Evolutionary conservation across 2,888 invertebrate genomes (phyloP).

Genomic region (Gryllus longicercus): DNA sequence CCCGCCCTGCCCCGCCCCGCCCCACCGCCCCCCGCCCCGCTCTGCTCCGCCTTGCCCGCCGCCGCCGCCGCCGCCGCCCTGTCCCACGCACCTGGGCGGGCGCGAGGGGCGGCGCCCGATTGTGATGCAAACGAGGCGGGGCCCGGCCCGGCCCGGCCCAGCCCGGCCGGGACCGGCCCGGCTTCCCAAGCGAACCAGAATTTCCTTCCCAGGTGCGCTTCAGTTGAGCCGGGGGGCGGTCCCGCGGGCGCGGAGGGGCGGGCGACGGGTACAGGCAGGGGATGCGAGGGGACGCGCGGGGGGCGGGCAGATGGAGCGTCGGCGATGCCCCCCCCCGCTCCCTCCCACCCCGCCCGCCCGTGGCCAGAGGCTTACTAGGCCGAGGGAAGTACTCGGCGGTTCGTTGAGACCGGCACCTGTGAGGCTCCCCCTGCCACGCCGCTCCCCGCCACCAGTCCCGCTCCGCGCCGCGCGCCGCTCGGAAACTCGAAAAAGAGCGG

Average conservation of each 20-base stretch:
- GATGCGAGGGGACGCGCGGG: neutral
- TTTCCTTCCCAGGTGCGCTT: conserved; percentile 8
- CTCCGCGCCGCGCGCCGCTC: neutral
- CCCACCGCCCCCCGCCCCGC: too few species aligned
- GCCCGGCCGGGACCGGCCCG: neutral
- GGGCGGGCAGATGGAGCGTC: conserved; percentile 1
- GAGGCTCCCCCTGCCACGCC: neutral
- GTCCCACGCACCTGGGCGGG: conserved; percentile 21
- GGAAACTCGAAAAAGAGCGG: neutral
- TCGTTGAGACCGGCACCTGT: conserved; percentile 5
- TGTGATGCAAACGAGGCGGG: conserved; percentile 35
- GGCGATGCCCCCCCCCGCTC: too few species aligned
- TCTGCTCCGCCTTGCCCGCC: neutral
- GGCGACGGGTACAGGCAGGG: neutral
- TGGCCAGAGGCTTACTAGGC: neutral
- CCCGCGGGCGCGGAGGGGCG: neutral
- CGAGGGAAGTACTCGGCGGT: neutral
- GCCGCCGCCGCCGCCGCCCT: neutral
- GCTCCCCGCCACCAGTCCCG: neutral
- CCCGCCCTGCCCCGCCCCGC: too few species aligned
- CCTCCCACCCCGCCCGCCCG: neutral
- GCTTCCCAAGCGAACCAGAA: conserved; percentile 17
- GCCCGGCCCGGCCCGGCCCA: too few species aligned
- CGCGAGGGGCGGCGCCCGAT: conserved; percentile 24
- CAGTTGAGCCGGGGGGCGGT: neutral